phyloP scores from a whole-genome alignment of 2,797 vertebrate species.

The Melanotaenia maccullochi region DNA sequence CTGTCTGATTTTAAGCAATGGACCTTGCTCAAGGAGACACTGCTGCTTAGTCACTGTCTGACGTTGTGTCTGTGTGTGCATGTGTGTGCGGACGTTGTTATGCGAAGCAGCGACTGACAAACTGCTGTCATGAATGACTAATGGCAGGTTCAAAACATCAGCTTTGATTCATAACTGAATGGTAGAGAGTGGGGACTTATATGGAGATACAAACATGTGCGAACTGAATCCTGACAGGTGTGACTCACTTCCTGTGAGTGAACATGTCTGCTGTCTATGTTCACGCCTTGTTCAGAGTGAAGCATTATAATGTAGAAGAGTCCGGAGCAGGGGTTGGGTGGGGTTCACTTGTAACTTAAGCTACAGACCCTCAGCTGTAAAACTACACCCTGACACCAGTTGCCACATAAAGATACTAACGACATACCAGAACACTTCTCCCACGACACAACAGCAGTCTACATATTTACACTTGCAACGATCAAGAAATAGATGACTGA shows the following conservation, averaged over 20 bases:
- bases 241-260: slow-evolving; percentile 64
- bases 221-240: slow-evolving; percentile 29
- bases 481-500: slow-evolving; percentile 4
- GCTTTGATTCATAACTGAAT: slow-evolving; percentile 33
- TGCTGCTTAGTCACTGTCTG: slow-evolving; percentile 69
- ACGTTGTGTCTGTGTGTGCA: slow-evolving; percentile 26
- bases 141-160: slow-evolving; percentile 30
- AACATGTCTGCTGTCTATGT: slow-evolving; percentile 9
- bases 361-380: slow-evolving; percentile 61
- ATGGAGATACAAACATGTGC: slow-evolving; percentile 23
- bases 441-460: slow-evolving; percentile 12
- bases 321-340: slow-evolving; percentile 32
- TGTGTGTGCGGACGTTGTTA: slow-evolving; percentile 15
- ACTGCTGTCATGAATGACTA: slow-evolving; percentile 49
- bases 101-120: slow-evolving; percentile 12
- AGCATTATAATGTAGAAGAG: background rate
- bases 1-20: slow-evolving; percentile 50
- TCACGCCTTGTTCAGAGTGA: slow-evolving; percentile 4
- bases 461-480: slow-evolving; percentile 14
- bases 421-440: slow-evolving; percentile 29
- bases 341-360: slow-evolving; percentile 48
- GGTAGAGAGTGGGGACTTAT: background rate
- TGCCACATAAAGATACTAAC: slow-evolving; percentile 39
- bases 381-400: slow-evolving; percentile 54
- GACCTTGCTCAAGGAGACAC: slow-evolving; percentile 60